Base-by-base conservation (phyloP, 35 echinoderm and acorn worm species). In the Lytechinus variegatus region DNA sequence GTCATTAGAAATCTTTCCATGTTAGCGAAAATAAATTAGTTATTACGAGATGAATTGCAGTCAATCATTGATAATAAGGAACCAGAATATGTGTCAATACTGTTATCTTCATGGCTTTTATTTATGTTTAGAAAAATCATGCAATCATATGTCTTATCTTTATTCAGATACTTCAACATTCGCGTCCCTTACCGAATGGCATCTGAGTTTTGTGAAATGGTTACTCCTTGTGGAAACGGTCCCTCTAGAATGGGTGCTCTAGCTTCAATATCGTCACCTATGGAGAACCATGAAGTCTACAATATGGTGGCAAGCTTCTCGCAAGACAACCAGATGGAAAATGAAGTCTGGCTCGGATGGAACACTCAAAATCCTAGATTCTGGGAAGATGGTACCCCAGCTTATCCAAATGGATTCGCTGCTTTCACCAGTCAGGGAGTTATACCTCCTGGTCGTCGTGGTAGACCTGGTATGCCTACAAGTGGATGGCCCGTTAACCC, bases 121-220 rank as follows among this genome's bases (percentile, higher is more conserved):
- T 44, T 44, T 2, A 44, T 44, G 2, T 44, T 44, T 1, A 44
- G 2, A 44, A 44, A 44, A 44, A 44, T 44, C 0, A 44, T 44
- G 33, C 33, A 44, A 44, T 44, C 66, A 79, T 24, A 24, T n/a
- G 14, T 7, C 8, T 55, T 93, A 0, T 57, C 28, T 55, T 93
- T n/a, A 93, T 93, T 27, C 92, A 93, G 92, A 93, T 93, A 93
- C 55, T 93, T 93, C 92, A 93, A 93, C 92, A 55, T 93, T 13
- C 92, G 53, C 13, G 92, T 93, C 9, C 92, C 92, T 9, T 93
- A 93, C 92, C 5, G 5, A 1, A 57, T 93, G 92, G 92, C 92
- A 9, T 55, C 53, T 9, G 92, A 93, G 52, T 93, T 93, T 54
- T 93, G 92, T 54, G 92, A 93, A 44, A 93, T 93, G 92, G 92